Evolutionary conservation across 2,113 vertebrate genomes (phyloP), one percentile per base, ranked within the genome.

Genomic region (Heterotis niloticus): DNA sequence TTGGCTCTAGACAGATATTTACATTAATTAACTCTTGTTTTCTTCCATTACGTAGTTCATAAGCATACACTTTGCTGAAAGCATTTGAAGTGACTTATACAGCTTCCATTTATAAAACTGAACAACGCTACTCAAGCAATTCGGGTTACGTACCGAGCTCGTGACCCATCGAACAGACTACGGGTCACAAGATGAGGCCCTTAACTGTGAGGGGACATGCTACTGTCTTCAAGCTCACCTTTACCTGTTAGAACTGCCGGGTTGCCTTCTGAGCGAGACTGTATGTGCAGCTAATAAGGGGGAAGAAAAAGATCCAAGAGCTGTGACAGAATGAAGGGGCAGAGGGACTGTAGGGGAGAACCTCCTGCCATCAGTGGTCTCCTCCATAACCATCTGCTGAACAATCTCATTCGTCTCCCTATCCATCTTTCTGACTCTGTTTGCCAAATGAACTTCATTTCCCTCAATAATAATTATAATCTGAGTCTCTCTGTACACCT

Each of bases 81-180:
- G 34, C 23, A 65, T 65, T 10, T n/a, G 13, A 65, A 65, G 23
- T 28, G 54, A 57, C 71, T 74, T 28, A 54, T 23, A 74, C 54
- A 56, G 24, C 52, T 74, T 74, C 20, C 23, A 74, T 74, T 74
- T 74, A 52, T 57, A 28, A 74, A 59, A 24, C n/a, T 74, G 54
- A 54, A 28, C 56, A 57, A 17, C 34, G 4, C 26, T 44, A 56
- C 13, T 23, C 10, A 56, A 73, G 52, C 44, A 54, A 71, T 71
- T 57, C n/a, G 10, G 5, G 14, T 17, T 57, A 23, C 5, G n/a
- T 74, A 51, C 54, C 26, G 34, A 69, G 67, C 26, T 17, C 11
- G 54, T n/a, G 14, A n/a, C 69, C 52, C 34, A 28, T 11, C 14
- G 44, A 18, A 44, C 51, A 72, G 20, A 2, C 29, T 67, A 28